These are phyloP conservation scores for Carettochelys insculpta DNA, from an alignment of 2,113 vertebrate genomes.

Conservation along the genomic window DNA sequence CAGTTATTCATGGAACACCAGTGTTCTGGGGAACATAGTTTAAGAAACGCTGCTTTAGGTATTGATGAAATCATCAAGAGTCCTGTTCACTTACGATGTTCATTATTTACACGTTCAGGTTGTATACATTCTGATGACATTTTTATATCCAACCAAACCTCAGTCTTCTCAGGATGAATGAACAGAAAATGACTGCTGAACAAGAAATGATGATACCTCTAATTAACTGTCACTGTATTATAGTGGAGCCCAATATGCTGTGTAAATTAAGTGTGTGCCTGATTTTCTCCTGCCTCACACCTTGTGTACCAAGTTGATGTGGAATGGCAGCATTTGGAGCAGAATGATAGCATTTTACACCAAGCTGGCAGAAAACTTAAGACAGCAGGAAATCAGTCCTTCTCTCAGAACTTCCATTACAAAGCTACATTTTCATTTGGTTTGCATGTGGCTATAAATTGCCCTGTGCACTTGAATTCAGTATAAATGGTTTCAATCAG, in stretches of 20 bases:
- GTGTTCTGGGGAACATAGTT: too few species aligned
- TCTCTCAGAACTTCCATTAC: slow-evolving; percentile 36
- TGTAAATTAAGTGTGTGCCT: background rate
- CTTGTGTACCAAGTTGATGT: background rate
- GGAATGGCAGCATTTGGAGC: background rate
- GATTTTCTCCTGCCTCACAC: background rate
- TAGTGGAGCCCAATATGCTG: slow-evolving; percentile 26
- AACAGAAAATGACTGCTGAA: background rate
- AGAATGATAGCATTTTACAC: background rate
- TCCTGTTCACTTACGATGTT: slow-evolving; percentile 31
- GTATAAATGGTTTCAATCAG: slow-evolving; percentile 12
- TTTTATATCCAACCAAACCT: slow-evolving; percentile 35
- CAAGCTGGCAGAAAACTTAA: background rate
- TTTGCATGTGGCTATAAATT: slow-evolving; percentile 45
- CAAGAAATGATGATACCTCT: background rate
- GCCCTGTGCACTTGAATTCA: slow-evolving; percentile 46
- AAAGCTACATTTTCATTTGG: slow-evolving; percentile 44
- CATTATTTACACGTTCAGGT: slow-evolving; percentile 33
- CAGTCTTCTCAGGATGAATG: slow-evolving; percentile 27
- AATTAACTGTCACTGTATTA: slow-evolving; percentile 45
- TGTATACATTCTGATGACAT: background rate
- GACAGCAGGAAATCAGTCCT: background rate
- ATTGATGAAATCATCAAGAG: slow-evolving; percentile 57
- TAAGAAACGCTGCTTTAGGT: too few species aligned
- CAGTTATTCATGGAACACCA: too few species aligned